phyloP scores from a whole-genome alignment of 1,140 invertebrate species.

The Drosophila littoralis region DNA sequence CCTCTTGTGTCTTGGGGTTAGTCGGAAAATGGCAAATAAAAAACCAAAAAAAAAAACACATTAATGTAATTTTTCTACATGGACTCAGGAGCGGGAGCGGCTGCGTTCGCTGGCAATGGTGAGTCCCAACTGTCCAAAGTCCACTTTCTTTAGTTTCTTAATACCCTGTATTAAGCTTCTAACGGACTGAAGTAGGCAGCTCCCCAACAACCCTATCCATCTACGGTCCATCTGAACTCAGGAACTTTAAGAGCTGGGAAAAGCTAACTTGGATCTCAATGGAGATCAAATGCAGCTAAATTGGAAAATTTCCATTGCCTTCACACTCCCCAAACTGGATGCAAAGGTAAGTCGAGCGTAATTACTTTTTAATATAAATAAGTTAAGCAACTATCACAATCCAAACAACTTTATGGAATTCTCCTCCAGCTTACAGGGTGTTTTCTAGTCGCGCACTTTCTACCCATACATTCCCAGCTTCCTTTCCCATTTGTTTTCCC shows the following conservation, averaged over 20 bases:
- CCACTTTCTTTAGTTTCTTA: not conserved
- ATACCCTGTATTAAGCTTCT: not conserved
- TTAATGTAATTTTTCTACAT: conserved; percentile 68
- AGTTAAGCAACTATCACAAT: no score
- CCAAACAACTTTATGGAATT: no score
- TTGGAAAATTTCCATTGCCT: no score
- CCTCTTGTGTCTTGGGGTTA: conserved; percentile 24
- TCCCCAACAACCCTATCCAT: no score
- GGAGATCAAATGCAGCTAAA: no score
- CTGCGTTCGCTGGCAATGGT: not conserved
- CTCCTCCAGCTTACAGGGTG: not conserved
- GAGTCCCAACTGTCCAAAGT: not conserved
- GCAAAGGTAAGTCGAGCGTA: no score
- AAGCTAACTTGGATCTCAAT: no score
- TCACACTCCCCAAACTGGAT: no score
- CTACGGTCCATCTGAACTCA: no score
- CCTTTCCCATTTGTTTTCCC: not conserved
- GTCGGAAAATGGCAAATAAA: conserved; percentile 1
- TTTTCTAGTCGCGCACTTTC: conserved; percentile 4
- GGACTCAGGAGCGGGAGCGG: not conserved
- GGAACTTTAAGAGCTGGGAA: no score
- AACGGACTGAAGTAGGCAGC: no score
- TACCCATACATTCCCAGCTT: not conserved
- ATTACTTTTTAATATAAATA: no score
- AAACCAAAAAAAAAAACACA: conserved; percentile 44